Evolutionary conservation across 2,888 invertebrate genomes (phyloP).

Genomic region (Lithophane semibrunnea): DNA sequence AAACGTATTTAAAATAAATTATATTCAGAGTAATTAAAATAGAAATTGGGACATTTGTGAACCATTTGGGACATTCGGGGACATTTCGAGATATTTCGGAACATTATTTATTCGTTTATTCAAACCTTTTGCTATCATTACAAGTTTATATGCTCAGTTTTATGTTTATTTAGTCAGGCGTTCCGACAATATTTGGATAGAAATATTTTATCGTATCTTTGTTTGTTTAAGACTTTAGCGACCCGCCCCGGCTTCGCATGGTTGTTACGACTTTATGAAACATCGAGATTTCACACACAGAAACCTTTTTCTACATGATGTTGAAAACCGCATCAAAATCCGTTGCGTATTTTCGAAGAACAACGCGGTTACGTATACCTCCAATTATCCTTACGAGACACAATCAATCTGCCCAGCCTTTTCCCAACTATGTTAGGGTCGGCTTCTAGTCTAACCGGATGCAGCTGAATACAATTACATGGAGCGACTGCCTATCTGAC

Average conservation of each 20-base stretch:
- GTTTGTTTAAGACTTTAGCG: not conserved
- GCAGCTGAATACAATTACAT: too few relatives aligned
- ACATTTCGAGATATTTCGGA: not conserved
- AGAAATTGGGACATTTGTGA: conserved; percentile 20
- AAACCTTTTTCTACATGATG: not conserved
- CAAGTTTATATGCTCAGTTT: conserved; percentile 6
- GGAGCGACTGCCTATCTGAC: too few relatives aligned
- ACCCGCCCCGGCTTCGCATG: not conserved
- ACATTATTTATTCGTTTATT: not conserved
- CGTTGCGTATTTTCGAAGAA: too few relatives aligned
- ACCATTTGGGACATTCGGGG: conserved; percentile 10
- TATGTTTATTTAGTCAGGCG: not conserved
- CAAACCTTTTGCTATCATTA: not conserved
- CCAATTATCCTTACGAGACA: too few relatives aligned
- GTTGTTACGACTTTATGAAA: not conserved
- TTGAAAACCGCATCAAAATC: too few relatives aligned
- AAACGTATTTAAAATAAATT: conserved; percentile 21
- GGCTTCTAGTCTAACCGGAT: too few relatives aligned
- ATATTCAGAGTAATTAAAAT: conserved; percentile 24
- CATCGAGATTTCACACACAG: not conserved
- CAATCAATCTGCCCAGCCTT: too few relatives aligned
- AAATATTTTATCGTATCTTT: not conserved
- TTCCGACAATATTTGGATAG: conserved; percentile 17
- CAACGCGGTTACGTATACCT: too few relatives aligned
- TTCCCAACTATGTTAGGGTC: too few relatives aligned